Conservation (phyloP, 2,113 vertebrate genomes). For the Hyla sarda region DNA sequence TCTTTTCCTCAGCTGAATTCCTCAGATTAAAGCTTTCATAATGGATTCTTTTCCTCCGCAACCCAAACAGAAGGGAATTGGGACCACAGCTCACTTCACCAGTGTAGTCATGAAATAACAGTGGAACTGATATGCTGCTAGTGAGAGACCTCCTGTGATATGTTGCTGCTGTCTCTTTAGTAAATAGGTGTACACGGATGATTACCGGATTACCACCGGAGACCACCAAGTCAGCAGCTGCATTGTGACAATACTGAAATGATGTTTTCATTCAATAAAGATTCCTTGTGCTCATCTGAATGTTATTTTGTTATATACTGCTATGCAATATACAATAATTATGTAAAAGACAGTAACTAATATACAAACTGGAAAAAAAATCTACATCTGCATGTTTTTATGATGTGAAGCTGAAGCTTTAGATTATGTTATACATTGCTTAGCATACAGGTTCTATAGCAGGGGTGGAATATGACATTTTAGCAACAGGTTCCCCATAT, state of each 20-base stretch:
- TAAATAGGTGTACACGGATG: constrained; percentile 49
- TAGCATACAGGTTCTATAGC: no score
- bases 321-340: neutral
- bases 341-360: neutral
- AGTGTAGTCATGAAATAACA: constrained; percentile 50
- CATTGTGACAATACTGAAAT: constrained; percentile 19
- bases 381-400: neutral
- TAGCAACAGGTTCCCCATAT: no score
- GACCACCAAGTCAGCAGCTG: constrained; percentile 49
- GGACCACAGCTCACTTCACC: constrained; percentile 39
- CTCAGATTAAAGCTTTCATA: constrained; percentile 49
- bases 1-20: constrained; percentile 19
- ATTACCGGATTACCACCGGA: constrained; percentile 41
- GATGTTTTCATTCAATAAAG: neutral
- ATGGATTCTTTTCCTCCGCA: constrained; percentile 47
- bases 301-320: neutral
- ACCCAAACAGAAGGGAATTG: constrained; percentile 57
- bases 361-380: neutral
- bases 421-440: no score
- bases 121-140: constrained; percentile 33
- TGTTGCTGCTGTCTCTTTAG: constrained; percentile 32
- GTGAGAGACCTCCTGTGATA: constrained; percentile 36
- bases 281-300: neutral
- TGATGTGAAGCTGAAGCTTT: no score
- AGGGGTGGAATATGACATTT: no score